Evolutionary conservation across 2,113 vertebrate species (phyloP), one percentile per base, ranked within the genome.

Genomic region (Tragelaphus strepsiceros): DNA sequence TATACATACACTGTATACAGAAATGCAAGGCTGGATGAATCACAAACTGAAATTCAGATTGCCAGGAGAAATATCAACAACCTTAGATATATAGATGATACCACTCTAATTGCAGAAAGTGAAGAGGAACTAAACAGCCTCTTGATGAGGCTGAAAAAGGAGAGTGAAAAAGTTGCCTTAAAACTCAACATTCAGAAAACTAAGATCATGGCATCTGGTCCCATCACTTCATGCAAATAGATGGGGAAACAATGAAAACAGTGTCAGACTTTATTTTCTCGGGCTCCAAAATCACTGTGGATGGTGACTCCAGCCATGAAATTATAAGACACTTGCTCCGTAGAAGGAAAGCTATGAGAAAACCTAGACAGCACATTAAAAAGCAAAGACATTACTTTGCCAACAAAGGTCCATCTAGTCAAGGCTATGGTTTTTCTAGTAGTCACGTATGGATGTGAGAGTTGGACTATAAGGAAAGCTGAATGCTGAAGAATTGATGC

Each of bases 401-500:
- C 35, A 22, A 39, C 19, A 74, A 74, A 39, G 4, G 10, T 39
- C 67, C 10, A 2, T 24, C 16, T 39, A 74, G 10, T 74, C 67
- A 74, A 39, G 7, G 19, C 19, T 74, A 22, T 39, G 19, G 17
- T 71, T 71, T 71, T 39, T 12, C 19, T n/a, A 71, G n/a, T 39
- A 12, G 67, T 22, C 19, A 39, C 22, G 10, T 11, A 71, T 22
- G n/a, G 21, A 39, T 39, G 21, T 74, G 67, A 74, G n/a, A 74
- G 35, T 24, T 74, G 67, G 35, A 24, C 10, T 32, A 1, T 74
- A 1, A 39, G 21, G 19, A 71, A 71, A 12, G n/a, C 19, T 71
- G 7, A 35, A 19, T 0, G 0, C n/a, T 0, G 0, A 39, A 71
- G 10, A 35, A 39, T 24, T 39, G 35, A 74, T 74, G 19, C 35